phyloP scores from a whole-genome alignment of 2,888 invertebrate genomes.

The Cataglyphis rosenhaueri region DNA sequence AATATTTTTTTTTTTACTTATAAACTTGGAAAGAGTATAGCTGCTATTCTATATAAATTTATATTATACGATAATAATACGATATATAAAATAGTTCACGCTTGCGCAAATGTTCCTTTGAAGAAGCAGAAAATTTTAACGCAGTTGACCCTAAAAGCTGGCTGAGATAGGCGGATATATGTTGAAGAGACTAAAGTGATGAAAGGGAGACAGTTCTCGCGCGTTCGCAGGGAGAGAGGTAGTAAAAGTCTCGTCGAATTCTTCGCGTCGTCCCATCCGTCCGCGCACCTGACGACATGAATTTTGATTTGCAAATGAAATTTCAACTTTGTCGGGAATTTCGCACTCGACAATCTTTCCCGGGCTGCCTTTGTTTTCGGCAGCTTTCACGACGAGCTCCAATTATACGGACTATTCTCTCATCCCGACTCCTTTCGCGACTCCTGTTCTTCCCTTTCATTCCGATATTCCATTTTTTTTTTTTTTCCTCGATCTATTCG shows the following conservation, averaged over 20 bases:
- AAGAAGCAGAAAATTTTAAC: neutral
- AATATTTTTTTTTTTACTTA: neutral
- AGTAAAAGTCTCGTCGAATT: conserved; percentile 56
- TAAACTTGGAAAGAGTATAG: neutral
- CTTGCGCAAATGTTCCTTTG: neutral
- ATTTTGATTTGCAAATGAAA: conserved; percentile 71
- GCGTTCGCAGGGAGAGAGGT: neutral
- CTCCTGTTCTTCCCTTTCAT: neutral
- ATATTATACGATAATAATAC: neutral
- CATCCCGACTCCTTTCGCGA: conserved; percentile 18
- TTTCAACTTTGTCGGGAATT: conserved; percentile 51
- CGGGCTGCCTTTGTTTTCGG: conserved; percentile 58
- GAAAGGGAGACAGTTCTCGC: conserved; percentile 1
- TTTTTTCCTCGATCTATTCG: conserved; percentile 37
- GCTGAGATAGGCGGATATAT: neutral
- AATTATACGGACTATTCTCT: conserved; percentile 61
- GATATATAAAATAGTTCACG: neutral
- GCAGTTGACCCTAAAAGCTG: neutral
- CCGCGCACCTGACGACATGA: conserved; percentile 51
- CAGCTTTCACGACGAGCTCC: conserved; percentile 57
- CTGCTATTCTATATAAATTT: neutral
- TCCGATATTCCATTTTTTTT: neutral
- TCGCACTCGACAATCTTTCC: conserved; percentile 47
- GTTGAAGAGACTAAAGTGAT: neutral
- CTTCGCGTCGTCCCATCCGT: conserved; percentile 28